A percentile compares a stretch with the other conserved stretches of the same genome.
Conservation (phyloP, 1,140 invertebrate species). For the Neuroterus valhalla region DNA sequence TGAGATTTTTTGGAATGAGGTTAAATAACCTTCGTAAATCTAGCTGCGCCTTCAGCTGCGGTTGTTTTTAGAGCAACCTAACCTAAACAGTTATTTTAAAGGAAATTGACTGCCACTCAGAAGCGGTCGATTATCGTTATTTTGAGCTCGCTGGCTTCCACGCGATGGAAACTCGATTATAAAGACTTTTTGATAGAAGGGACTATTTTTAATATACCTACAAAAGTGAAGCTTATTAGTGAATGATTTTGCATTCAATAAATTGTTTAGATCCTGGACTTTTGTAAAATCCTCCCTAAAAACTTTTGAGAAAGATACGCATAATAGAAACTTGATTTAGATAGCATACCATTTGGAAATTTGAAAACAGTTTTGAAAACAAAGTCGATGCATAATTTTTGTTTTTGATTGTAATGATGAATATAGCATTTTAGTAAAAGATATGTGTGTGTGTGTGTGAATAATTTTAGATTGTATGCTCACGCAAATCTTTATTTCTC, state of each 20-base stretch:
- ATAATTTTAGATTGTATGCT: no score
- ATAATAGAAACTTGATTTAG: no score
- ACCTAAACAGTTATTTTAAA: conserved; percentile 1
- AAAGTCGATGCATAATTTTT: not conserved
- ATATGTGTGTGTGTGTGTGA: no score
- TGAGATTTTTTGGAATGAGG: not conserved
- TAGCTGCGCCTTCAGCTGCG: no score
- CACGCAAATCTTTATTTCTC: no score
- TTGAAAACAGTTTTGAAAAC: not conserved
- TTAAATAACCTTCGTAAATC: conserved; percentile 4
- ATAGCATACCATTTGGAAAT: not conserved
- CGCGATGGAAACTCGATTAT: not conserved
- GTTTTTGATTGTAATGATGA: not conserved
- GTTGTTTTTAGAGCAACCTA: conserved; percentile 18
- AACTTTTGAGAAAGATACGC: no score
- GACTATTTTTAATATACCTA: no score
- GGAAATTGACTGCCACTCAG: conserved; percentile 28
- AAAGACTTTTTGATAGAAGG: not conserved
- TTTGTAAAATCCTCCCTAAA: no score
- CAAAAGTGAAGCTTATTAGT: no score
- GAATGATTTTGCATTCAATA: no score
- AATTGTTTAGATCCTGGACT: no score
- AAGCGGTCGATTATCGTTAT: conserved; percentile 16
- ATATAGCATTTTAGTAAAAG: not conserved
- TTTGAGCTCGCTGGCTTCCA: not conserved